These are phyloP conservation scores for Strongylocentrotus purpuratus DNA, from an alignment of 35 echinoderm and acorn worm genomes.

Conservation along the genomic window DNA sequence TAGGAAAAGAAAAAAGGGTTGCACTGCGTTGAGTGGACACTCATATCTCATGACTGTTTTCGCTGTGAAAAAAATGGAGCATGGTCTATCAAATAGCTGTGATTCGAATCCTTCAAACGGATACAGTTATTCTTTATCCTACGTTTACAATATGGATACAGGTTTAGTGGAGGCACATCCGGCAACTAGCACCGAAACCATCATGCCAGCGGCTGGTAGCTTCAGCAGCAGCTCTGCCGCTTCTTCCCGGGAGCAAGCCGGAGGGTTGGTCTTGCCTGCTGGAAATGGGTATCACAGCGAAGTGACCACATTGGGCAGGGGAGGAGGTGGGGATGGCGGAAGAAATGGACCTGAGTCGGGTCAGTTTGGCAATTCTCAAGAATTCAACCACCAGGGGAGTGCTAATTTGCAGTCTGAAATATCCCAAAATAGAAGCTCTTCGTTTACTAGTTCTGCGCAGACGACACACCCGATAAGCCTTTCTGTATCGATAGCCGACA, in stretches of 20 bases:
- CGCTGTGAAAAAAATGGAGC: not conserved
- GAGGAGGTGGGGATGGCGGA: not conserved
- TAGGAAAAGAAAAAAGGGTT: not conserved
- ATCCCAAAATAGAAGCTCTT: not conserved
- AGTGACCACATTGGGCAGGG: not conserved
- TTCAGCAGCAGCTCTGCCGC: not conserved
- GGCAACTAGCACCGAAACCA: not conserved
- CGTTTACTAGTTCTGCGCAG: not conserved
- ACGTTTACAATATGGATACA: not conserved
- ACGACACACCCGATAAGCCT: not conserved
- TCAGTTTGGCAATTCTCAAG: slow-evolving; percentile 10
- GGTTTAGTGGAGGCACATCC: not conserved
- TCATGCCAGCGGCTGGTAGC: not conserved
- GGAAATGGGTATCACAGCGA: not conserved
- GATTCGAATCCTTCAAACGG: not conserved
- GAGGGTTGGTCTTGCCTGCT: not conserved
- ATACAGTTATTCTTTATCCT: not conserved
- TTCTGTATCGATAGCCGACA: not conserved
- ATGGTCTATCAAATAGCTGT: not conserved
- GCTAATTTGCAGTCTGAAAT: not conserved
- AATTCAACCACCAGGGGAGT: not conserved
- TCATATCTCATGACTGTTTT: not conserved
- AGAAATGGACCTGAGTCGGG: not conserved
- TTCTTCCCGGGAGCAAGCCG: not conserved
- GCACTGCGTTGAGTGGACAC: not conserved